Percentiles rank a stretch among this genome's conserved stretches.
Conservation (phyloP, 1,140 invertebrate genomes). For the Pseudomyrmex cubaensis region DNA sequence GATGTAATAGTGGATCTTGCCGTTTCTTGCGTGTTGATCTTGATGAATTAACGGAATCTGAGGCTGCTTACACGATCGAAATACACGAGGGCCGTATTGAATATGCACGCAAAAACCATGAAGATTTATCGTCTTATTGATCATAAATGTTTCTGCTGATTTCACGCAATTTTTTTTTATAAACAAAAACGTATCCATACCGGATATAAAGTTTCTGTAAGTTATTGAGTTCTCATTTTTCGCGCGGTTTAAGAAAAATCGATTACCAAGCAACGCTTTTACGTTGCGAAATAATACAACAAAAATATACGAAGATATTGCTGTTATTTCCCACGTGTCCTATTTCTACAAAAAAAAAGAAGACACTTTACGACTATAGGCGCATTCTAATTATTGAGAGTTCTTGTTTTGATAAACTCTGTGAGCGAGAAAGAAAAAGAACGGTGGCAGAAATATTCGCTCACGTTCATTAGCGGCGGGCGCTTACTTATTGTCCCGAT, state of each 20-base stretch:
- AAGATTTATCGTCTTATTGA: constrained; percentile 9
- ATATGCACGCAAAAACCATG: not conserved
- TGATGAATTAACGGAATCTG: constrained; percentile 34
- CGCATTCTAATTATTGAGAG: too few species aligned
- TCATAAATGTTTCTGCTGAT: not conserved
- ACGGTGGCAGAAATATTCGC: too few species aligned
- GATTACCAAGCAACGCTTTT: not conserved
- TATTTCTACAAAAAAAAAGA: too few species aligned
- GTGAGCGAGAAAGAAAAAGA: too few species aligned
- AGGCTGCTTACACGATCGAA: not conserved
- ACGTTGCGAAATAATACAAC: too few species aligned
- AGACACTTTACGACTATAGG: too few species aligned
- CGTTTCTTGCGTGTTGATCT: constrained; percentile 10
- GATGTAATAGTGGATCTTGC: not conserved
- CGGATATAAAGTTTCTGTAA: not conserved
- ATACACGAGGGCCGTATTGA: not conserved
- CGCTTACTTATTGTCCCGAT: not conserved
- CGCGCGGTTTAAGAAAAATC: not conserved
- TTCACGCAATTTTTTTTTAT: not conserved
- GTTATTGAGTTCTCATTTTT: not conserved
- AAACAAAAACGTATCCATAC: not conserved
- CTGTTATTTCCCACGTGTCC: too few species aligned
- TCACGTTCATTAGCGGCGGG: constrained; percentile 12
- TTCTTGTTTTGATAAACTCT: too few species aligned
- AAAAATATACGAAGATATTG: too few species aligned